These are phyloP conservation scores for Tetramorium alpestre DNA, from an alignment of 1,140 invertebrate genomes.

Conservation along the genomic window DNA sequence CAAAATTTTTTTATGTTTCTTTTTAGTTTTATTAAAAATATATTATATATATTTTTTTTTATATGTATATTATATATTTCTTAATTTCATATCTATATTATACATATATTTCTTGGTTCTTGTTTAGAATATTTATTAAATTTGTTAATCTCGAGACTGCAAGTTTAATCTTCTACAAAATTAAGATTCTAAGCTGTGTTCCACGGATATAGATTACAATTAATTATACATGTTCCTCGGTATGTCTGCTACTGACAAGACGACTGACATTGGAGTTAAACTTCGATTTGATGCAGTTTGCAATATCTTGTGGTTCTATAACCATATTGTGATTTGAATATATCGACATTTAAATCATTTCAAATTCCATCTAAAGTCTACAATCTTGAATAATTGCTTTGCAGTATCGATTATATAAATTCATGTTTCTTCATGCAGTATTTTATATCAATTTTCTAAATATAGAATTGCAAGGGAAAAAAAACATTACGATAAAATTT, in stretches of 20 bases:
- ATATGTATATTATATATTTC: neutral
- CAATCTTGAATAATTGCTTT: neutral
- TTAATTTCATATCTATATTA: neutral
- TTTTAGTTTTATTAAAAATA: neutral
- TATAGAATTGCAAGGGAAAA: neutral
- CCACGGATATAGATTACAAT: neutral
- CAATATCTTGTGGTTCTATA: conserved; percentile 32
- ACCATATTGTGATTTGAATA: conserved; percentile 6
- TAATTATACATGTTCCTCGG: neutral
- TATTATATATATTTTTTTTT: neutral
- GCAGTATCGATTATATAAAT: neutral
- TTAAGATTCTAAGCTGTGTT: neutral
- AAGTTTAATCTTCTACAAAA: neutral
- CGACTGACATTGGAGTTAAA: conserved; percentile 52
- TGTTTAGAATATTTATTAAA: neutral
- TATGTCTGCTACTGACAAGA: conserved; percentile 42
- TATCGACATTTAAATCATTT: conserved; percentile 36
- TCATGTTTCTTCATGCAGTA: neutral
- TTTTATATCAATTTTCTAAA: neutral
- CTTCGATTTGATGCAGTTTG: conserved; percentile 24
- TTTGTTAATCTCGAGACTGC: neutral
- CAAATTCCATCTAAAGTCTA: neutral
- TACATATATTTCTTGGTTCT: neutral
- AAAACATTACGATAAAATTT: neutral
- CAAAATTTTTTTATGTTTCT: neutral